These are phyloP conservation scores for Opisthocomus hoazin DNA, from an alignment of 2,113 vertebrate genomes.

Conservation along the genomic window DNA sequence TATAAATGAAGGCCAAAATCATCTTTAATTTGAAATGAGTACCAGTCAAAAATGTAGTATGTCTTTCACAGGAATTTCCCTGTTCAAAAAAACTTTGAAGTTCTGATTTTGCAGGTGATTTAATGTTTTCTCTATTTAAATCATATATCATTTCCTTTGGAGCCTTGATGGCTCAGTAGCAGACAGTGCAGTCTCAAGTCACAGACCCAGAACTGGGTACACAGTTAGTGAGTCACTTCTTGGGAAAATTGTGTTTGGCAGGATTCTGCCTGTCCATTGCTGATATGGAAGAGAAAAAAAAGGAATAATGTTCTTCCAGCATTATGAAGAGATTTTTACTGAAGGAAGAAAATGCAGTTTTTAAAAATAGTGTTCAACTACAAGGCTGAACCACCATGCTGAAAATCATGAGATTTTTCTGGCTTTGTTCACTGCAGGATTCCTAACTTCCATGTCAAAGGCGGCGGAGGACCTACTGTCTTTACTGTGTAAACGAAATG, in stretches of 20 bases:
- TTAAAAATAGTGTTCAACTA: not conserved
- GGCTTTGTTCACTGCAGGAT: not conserved
- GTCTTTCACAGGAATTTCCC: not conserved
- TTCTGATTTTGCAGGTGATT: not conserved
- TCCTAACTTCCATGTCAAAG: not conserved
- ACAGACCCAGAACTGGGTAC: not conserved
- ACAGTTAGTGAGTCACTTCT: not conserved
- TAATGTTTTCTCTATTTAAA: not conserved
- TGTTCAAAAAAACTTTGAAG: not conserved
- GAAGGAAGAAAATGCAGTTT: not conserved
- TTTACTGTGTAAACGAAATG: not conserved
- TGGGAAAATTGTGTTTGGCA: not conserved
- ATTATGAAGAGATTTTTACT: not conserved
- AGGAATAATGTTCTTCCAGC: not conserved
- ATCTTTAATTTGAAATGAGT: not conserved
- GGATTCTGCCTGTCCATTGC: not conserved
- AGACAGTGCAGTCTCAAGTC: not conserved
- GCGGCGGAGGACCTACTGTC: not conserved
- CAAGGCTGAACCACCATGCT: not conserved
- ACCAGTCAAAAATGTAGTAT: not conserved
- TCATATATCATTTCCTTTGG: not conserved
- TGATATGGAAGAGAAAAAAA: not conserved
- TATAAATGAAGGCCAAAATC: not conserved
- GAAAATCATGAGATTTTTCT: not conserved
- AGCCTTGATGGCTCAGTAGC: not conserved